Evolutionary conservation across 2,888 invertebrate species (phyloP), one percentile per base, ranked within the genome.

Genomic region (Xylota sylvarum): DNA sequence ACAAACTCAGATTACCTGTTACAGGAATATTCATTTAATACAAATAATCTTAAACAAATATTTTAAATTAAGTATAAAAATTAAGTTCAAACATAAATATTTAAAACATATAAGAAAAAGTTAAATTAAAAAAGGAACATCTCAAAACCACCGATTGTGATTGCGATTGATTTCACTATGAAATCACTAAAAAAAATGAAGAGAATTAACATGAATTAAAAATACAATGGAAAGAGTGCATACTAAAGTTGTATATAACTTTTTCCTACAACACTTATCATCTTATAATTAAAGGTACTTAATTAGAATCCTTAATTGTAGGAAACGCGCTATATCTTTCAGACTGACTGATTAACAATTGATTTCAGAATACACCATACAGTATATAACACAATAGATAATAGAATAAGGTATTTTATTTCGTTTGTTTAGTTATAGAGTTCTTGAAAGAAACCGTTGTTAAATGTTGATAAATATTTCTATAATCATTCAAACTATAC

Each of bases 111-210:
- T 89, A 89, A 83, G 77, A 81, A 79, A 86, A 72, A 37, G 35
- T 35, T 62, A 55, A 83, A 86, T 50, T 72, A 56, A 32, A 52
- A 60, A 67, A 77, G 40, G 64, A 76, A 83, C 64, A 73, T 87
- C 86, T 88, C 88, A 88, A 92, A 92, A 92, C 92, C 92, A 92
- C 92, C 92, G 92, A 92, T 91, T 92, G 91, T 92, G 92, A 92
- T 92, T 92, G 92, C 92, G 91, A 92, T 91, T 91, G 90, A 91
- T 88, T 89, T 87, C 77, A 87, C 80, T 78, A 50, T 64, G 85
- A 89, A 90, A 90, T 88, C 52, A 58, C 40, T 14, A 23, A 88
- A 88, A 73, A 76, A 78, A 88, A 79, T 88, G 60, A 64, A 81
- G 87, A 77, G 14, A 88, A 89, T 67, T 37, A 64, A 88, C 84